These are phyloP conservation scores for Oxytorus armatus DNA, from an alignment of 2,888 invertebrate genomes.

Conservation along the genomic window DNA sequence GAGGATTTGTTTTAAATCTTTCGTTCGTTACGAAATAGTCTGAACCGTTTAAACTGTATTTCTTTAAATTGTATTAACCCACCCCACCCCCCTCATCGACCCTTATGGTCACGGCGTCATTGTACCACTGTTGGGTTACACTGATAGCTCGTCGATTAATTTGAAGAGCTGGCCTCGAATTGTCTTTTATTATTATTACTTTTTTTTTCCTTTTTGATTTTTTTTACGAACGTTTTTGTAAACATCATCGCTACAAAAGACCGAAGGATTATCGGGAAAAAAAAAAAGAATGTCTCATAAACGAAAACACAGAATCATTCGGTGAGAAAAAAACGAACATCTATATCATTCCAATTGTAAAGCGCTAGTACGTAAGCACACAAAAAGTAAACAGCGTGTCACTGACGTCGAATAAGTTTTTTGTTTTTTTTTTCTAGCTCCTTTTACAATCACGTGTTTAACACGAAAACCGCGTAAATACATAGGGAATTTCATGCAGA, in stretches of 20 bases:
- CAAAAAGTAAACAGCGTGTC: slow-evolving; percentile 41
- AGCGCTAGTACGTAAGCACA: background rate
- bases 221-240: slow-evolving; percentile 46
- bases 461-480: slow-evolving; percentile 5
- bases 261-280: slow-evolving; percentile 8
- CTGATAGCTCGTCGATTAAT: slow-evolving; percentile 64
- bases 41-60: slow-evolving; percentile 27
- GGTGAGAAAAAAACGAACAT: background rate
- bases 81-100: background rate
- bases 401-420: slow-evolving; percentile 24
- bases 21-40: slow-evolving; percentile 1
- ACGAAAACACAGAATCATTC: slow-evolving; percentile 4
- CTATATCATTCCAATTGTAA: slow-evolving; percentile 6
- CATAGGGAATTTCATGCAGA: background rate
- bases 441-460: background rate
- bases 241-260: slow-evolving; percentile 28
- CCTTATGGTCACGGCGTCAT: slow-evolving; percentile 7
- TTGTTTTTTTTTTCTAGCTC: background rate
- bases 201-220: too few relatives aligned
- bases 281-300: background rate
- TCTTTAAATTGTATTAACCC: background rate
- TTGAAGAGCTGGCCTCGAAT: slow-evolving; percentile 62
- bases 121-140: slow-evolving; percentile 13
- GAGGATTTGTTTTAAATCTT: slow-evolving; percentile 11
- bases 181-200: slow-evolving; percentile 55